These are phyloP conservation scores for Euwallacea fornicatus DNA, from an alignment of 1,140 invertebrate genomes.

Conservation along the genomic window DNA sequence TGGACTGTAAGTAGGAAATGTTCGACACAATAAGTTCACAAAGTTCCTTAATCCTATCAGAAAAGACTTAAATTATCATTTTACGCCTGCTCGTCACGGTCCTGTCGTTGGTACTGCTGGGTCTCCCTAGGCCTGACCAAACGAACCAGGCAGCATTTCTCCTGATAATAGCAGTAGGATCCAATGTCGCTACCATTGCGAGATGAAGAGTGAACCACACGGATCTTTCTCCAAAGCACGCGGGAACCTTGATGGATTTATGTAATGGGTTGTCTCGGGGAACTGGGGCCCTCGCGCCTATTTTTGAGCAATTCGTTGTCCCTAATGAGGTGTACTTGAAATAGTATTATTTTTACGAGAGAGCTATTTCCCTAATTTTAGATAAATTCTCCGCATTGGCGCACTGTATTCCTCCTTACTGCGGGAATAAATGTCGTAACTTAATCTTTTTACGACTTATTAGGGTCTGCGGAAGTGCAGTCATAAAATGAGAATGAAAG, in stretches of 20 bases:
- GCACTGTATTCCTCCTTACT: constrained; percentile 31
- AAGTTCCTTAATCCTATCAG: background rate
- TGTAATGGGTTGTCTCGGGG: constrained; percentile 74
- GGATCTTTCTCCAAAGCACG: constrained; percentile 71
- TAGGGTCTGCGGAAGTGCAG: constrained; percentile 38
- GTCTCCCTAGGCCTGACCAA: constrained; percentile 59
- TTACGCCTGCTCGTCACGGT: constrained; percentile 62
- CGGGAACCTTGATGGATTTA: constrained; percentile 75
- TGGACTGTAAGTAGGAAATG: constrained; percentile 59
- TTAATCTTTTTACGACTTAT: constrained; percentile 24
- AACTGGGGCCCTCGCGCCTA: constrained; percentile 69
- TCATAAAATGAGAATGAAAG: constrained; percentile 25
- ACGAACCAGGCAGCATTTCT: constrained; percentile 59
- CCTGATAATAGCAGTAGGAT: constrained; percentile 69
- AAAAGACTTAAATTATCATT: constrained; percentile 4
- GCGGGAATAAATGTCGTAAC: constrained; percentile 27
- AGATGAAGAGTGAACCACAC: constrained; percentile 71
- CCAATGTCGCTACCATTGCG: constrained; percentile 73
- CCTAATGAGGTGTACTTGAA: constrained; percentile 51
- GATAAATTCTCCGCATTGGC: constrained; percentile 34
- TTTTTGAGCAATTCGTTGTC: constrained; percentile 66
- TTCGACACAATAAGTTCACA: constrained; percentile 64
- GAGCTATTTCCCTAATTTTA: constrained; percentile 4
- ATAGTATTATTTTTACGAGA: background rate
- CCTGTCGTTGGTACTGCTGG: constrained; percentile 62